phyloP scores from a whole-genome alignment of 1,140 invertebrate species.

The Theocolax elegans region DNA sequence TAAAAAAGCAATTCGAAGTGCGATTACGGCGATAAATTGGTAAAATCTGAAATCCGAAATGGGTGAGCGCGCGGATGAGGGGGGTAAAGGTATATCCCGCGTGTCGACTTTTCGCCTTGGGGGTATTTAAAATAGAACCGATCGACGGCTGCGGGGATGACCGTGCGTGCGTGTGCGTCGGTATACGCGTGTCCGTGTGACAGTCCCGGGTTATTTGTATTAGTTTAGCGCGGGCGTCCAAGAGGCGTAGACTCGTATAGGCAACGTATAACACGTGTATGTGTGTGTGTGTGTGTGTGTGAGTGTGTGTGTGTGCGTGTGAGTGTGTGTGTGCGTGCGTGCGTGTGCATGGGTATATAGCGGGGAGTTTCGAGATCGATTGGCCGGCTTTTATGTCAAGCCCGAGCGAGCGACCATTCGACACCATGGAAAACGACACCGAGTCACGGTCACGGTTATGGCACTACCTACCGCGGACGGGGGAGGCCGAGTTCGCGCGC shows the following conservation, averaged over 20 bases:
- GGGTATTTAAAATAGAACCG: conserved; percentile 28
- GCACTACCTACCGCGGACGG: not conserved
- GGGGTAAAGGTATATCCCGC: not conserved
- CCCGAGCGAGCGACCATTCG: conserved; percentile 34
- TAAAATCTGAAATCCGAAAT: conserved; percentile 30
- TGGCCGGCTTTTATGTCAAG: conserved; percentile 45
- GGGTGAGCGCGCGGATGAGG: not conserved
- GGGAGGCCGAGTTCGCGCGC: not conserved
- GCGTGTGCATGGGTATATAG: not conserved
- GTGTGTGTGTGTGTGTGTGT: not conserved
- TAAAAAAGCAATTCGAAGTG: conserved; percentile 29
- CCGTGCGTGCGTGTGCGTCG: not conserved
- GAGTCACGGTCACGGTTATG: conserved; percentile 43
- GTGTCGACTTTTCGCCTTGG: conserved; percentile 17
- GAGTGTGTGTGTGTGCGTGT: not conserved
- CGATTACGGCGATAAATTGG: conserved; percentile 35
- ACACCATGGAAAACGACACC: conserved; percentile 49
- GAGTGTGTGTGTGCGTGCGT: not conserved
- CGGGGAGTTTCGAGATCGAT: conserved; percentile 47
- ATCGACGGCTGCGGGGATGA: not conserved
- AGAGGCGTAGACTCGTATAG: no score
- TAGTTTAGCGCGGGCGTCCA: not conserved
- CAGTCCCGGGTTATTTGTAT: conserved; percentile 23
- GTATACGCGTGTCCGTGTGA: conserved; percentile 9
- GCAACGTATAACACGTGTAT: no score